Percentiles rank a stretch among this genome's conserved stretches.
These are phyloP conservation scores for Stenodera caucasica DNA, from an alignment of 2,888 invertebrate species.

Conservation along the genomic window DNA sequence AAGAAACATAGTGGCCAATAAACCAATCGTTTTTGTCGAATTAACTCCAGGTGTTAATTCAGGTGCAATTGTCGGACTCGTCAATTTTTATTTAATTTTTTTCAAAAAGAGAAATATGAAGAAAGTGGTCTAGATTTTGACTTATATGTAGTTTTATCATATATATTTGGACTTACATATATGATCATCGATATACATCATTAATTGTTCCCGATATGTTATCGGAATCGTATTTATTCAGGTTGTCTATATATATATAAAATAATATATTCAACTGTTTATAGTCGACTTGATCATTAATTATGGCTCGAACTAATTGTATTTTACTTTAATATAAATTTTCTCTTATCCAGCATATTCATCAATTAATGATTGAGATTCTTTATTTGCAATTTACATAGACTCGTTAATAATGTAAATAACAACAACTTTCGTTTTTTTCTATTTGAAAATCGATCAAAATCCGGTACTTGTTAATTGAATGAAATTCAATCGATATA, in stretches of 20 bases:
- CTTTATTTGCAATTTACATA: background rate
- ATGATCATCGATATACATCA: background rate
- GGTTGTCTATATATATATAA: background rate
- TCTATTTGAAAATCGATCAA: background rate
- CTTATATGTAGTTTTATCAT: constrained; percentile 8
- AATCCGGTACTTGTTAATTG: background rate
- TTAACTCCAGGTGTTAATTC: constrained; percentile 8
- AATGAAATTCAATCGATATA: background rate
- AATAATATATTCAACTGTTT: background rate
- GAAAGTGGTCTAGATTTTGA: constrained; percentile 13
- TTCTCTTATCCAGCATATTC: background rate
- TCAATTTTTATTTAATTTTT: background rate
- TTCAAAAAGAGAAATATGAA: background rate
- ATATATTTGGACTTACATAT: constrained; percentile 9
- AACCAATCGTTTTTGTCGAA: constrained; percentile 7
- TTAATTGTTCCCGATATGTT: background rate
- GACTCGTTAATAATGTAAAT: background rate
- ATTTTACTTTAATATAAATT: background rate
- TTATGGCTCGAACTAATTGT: background rate
- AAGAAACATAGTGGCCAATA: constrained; percentile 3
- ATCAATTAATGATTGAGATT: background rate
- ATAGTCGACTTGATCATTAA: background rate
- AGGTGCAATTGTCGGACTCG: constrained; percentile 5
- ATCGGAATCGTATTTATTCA: background rate
- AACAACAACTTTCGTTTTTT: background rate